A percentile compares a stretch with the other conserved stretches of the same genome.
phyloP scores from a whole-genome alignment of 92 coral and sea anemone genomes.

The Meandrina meandrites region DNA sequence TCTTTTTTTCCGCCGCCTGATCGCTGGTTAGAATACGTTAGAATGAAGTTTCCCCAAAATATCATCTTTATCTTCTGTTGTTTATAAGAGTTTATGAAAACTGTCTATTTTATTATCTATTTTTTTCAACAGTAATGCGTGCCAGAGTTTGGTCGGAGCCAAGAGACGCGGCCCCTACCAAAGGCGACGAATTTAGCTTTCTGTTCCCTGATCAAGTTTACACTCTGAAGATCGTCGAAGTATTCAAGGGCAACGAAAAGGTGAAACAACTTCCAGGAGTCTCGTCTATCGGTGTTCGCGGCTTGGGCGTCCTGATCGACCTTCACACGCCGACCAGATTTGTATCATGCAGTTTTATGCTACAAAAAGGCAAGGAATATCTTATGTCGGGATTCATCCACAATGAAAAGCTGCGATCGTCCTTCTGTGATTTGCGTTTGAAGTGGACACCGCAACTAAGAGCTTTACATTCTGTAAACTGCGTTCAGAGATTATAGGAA shows the following conservation, averaged over 20 bases:
- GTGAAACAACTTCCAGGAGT: background rate
- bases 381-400: background rate
- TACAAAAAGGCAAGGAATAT: background rate
- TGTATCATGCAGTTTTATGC: background rate
- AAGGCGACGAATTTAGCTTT: background rate
- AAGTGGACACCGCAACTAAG: slow-evolving; percentile 14
- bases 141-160: slow-evolving; percentile 26
- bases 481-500: background rate
- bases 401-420: slow-evolving; percentile 11
- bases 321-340: background rate
- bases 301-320: background rate
- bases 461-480: background rate
- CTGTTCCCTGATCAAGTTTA: slow-evolving; percentile 12
- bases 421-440: slow-evolving; percentile 17
- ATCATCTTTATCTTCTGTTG: background rate
- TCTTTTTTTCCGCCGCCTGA: too few species aligned
- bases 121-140: background rate
- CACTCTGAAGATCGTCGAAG: slow-evolving; percentile 7
- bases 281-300: background rate
- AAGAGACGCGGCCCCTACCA: background rate
- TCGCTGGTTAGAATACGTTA: too few species aligned
- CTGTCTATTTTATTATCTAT: too few species aligned
- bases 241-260: slow-evolving; percentile 20
- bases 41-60: too few species aligned
- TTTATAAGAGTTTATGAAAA: background rate